phyloP scores from a whole-genome alignment of 1,140 invertebrate species.

The honey bee (Apis mellifera) region DNA sequence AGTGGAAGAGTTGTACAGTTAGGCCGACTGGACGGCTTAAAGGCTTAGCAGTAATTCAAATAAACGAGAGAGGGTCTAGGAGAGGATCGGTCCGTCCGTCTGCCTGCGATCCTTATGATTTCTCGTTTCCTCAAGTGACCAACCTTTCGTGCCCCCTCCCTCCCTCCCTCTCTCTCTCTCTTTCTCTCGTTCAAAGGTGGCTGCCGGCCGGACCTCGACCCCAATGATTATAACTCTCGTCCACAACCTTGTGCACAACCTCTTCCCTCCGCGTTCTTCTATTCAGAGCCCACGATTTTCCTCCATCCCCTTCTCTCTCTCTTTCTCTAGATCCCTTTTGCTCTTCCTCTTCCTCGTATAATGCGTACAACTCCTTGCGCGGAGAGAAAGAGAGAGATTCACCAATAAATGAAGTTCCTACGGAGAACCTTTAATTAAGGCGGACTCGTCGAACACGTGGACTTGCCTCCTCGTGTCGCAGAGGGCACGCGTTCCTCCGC shows the following conservation, averaged over 20 bases:
- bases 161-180: too few relatives aligned
- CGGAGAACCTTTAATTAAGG: constrained; percentile 54
- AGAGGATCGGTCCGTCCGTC: constrained; percentile 27
- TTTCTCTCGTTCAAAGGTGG: constrained; percentile 42
- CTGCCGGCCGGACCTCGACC: constrained; percentile 55
- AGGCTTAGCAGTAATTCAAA: constrained; percentile 55
- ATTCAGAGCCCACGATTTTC: constrained; percentile 16
- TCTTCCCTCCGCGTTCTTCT: constrained; percentile 15
- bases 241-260: constrained; percentile 28
- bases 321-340: not conserved
- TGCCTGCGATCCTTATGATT: constrained; percentile 42
- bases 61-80: constrained; percentile 51
- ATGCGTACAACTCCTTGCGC: not conserved
- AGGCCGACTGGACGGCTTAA: constrained; percentile 23
- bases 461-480: constrained; percentile 37
- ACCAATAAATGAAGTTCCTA: constrained; percentile 52
- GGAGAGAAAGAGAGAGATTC: not conserved
- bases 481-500: constrained; percentile 31
- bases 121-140: constrained; percentile 51
- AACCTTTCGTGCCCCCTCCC: constrained; percentile 45
- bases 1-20: constrained; percentile 38
- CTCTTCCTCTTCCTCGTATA: not conserved
- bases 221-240: constrained; percentile 70
- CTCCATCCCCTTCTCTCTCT: not conserved
- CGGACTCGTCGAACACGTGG: constrained; percentile 38